phyloP scores from a whole-genome alignment of 35 echinoderm and acorn worm species.

The Heliocidaris tuberculata region DNA sequence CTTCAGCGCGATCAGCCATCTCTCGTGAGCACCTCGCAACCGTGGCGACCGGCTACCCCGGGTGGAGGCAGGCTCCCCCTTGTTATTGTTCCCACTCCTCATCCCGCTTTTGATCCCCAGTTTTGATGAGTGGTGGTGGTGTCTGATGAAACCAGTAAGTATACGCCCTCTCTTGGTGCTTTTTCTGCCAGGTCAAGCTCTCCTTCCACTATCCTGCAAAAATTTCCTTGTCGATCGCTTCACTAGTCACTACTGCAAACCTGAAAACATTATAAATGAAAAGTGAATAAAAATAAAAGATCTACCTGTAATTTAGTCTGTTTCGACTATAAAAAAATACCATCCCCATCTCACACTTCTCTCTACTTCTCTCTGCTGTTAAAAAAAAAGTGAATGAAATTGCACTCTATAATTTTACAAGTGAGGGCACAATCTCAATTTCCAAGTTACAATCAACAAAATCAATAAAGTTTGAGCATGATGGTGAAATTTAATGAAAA shows the following conservation, averaged over 20 bases:
- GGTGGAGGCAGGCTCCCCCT: not conserved
- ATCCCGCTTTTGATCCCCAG: not conserved
- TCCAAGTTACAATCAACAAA: too few species aligned
- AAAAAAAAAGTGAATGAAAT: too few species aligned
- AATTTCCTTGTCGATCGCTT: not conserved
- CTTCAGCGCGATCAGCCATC: constrained; percentile 26
- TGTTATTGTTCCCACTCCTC: constrained; percentile 32
- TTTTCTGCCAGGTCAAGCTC: not conserved
- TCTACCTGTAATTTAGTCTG: not conserved
- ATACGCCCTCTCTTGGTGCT: not conserved
- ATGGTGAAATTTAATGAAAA: too few species aligned
- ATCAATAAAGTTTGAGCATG: too few species aligned
- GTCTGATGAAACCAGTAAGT: not conserved
- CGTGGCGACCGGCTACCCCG: constrained; percentile 36
- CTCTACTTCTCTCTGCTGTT: too few species aligned
- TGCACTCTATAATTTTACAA: too few species aligned
- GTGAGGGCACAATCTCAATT: too few species aligned
- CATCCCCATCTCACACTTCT: too few species aligned
- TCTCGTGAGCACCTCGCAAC: constrained; percentile 30
- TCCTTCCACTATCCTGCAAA: not conserved
- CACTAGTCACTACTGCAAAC: not conserved
- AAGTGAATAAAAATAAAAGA: not conserved
- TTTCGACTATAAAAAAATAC: too few species aligned
- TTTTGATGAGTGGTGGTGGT: not conserved
- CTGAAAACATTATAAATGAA: not conserved